Base-by-base conservation (phyloP, 2,797 vertebrate genomes). In the Gallinago nigripennis region DNA sequence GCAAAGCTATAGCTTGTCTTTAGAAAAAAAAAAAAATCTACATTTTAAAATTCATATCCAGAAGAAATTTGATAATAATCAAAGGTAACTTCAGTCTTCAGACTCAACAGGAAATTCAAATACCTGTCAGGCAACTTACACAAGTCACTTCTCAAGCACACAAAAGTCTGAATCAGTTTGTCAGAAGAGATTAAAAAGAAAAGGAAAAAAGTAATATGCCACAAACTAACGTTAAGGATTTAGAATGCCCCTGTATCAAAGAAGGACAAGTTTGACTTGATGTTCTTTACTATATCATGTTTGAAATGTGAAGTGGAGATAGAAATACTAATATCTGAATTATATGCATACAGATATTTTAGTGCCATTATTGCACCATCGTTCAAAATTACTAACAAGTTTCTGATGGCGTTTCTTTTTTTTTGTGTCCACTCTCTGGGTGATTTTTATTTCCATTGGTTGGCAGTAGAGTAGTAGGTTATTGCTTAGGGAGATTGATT, bases 1-100 rank as follows among this genome's bases (percentile, higher is more conserved):
- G 72, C 94, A 93, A 63, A 91, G 79, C 72, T 95, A 6, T 86
- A 54, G 91, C 53, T 86, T 93, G 65, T 89, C 50, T 90, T 91
- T 64, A 96, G 9, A 37, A 37, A 37, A 37, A 37, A 37, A 37
- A 92, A 93, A 76, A 84, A 75, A 4, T 30, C 11, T 58, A 41
- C 16, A 17, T 45, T 96, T 95, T 80, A 83, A 94, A 80, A 86
- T 92, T 92, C 23, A 72, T 85, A 57, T 69, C 82, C 65, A 90
- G 75, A 91, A 94, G 90, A 81, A 78, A 86, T 96, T 76, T 87
- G 66, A 65, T 90, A 83, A 65, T 93, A 78, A 88, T 86, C 69
- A 88, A 68, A 82, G 46, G 18, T 77, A 84, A 56, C 37, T 53
- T 83, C 37, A 75, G 53, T 82, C n/a, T 93, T 90, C 20, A 53